Base-by-base conservation (phyloP, 2,797 vertebrate species). In the Dendrocincla fuliginosa region DNA sequence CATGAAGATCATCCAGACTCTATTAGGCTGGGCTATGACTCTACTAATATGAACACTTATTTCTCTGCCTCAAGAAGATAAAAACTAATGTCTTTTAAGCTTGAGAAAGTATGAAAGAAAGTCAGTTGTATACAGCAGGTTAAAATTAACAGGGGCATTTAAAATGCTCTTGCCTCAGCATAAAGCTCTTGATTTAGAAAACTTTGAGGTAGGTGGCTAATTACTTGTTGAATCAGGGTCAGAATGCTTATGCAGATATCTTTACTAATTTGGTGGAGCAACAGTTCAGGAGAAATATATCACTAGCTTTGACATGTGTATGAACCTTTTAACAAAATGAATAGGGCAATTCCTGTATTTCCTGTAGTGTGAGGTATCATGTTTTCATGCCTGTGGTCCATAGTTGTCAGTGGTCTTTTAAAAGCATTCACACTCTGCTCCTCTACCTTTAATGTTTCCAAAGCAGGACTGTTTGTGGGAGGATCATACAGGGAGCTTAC, bases 101-200 rank as follows among this genome's bases (percentile, higher is more conserved):
- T 49, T 93, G 65, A 88, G 57, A 65, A 95, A 41, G 6, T 71
- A 30, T 42, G 49, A 75, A 90, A 75, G 53, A 95, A 83, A 81
- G 83, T 55, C 70, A 95, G 76, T 87, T 61, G 27, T 50, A 35
- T 57, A 71, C 42, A 59, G n/a, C 13, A 84, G 59, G 50, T 88
- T 95, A 90, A 92, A 93, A 92, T 84, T 94, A 91, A 86, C 28
- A 42, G 16, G 22, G 49, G 27, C 60, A 70, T 20, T 85, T 87
- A n/a, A 13, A 83, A 9, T 52, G 9, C 5, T 71, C 24, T 85
- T 81, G 76, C 46, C 68, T 87, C 69, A 91, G 79, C 73, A 90
- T 69, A 81, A 94, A 57, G 24, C 33, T 61, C 55, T 65, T 89
- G 11, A 86, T 80, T 92, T 50, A 60, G 52, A 74, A 77, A 65